Base-by-base conservation (phyloP, 1,140 invertebrate species). In the Thaumetopoea pityocampa region DNA sequence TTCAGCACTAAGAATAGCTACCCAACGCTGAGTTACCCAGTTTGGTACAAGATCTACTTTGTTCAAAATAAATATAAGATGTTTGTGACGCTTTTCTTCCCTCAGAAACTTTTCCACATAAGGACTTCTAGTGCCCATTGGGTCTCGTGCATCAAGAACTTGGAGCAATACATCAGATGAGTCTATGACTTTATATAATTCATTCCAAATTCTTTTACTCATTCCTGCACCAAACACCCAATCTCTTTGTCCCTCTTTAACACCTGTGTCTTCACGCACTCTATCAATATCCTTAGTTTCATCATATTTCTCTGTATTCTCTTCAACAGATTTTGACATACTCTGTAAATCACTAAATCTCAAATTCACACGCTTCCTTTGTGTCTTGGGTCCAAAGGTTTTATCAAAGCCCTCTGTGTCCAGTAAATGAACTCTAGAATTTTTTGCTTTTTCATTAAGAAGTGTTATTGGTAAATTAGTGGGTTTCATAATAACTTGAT, bases 151-250 rank as follows among this genome's bases (percentile, higher is more conserved):
- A 89, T 99, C 97, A 26, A 99, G 83, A 3, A 96, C 90, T 88
- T 99, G 96, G 7, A 99, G 82, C 11, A 99, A 77, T 4, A 99
- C 97, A 90, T 99, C 98, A 1, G 97, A 98, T 4, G 98, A 99
- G 84, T 99, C 98, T 28, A 99, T 93, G 5, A 99, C 97, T 90
- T 99, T 99, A 73, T 99, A 99, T 4, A 99, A 80, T 83, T 99
- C 98, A 87, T 98, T 98, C 98, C 98, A 99, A 65, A 99, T 98
- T 59, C 98, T 89, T 86, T 91, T 98, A 63, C 97, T 99, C 73
- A 98, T 96, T 2, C 98, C 98, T 16, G 96, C 95, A 30, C 87
- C 90, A 90, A 97, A 96, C 2, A 97, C 90, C 92, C 94, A 95
- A 60, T 94, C 93, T 41, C 94, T 88, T 22, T 89, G 89, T 1